These are phyloP conservation scores for Drosophila lini DNA, from an alignment of 1,140 invertebrate species.

Conservation along the genomic window DNA sequence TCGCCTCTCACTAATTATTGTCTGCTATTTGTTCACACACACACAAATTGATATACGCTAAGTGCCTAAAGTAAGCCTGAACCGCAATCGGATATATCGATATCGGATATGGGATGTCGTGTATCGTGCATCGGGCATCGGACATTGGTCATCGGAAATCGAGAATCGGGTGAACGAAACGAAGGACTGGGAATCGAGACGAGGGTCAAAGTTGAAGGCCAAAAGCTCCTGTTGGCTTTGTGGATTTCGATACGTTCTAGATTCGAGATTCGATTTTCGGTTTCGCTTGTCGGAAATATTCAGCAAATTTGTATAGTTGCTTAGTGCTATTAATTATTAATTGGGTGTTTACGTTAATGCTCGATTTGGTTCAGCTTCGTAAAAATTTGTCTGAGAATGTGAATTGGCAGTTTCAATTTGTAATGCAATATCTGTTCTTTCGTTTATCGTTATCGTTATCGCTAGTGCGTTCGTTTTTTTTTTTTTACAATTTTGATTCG, in stretches of 20 bases:
- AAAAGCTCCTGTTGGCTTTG: conserved; percentile 13
- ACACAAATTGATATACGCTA: conserved; percentile 62
- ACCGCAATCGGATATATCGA: conserved; percentile 17
- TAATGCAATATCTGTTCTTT: conserved; percentile 36
- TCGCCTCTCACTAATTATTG: conserved; percentile 76
- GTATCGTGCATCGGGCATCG: neutral
- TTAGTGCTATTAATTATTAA: conserved; percentile 47
- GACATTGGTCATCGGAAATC: conserved; percentile 29
- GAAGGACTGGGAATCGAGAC: conserved; percentile 23
- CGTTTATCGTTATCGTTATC: neutral
- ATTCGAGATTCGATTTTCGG: conserved; percentile 28
- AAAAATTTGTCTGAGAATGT: conserved; percentile 73
- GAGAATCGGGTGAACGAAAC: conserved; percentile 40
- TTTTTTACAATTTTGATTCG: conserved; percentile 55
- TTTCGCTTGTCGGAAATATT: conserved; percentile 65
- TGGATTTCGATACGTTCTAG: conserved; percentile 20
- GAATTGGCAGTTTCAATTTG: conserved; percentile 80
- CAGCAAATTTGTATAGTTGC: conserved; percentile 72
- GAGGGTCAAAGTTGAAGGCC: conserved; percentile 28
- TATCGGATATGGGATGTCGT: conserved; percentile 13
- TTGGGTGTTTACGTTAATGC: conserved; percentile 36
- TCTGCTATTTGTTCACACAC: conserved; percentile 81
- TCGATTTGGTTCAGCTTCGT: conserved; percentile 34
- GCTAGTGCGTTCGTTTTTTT: neutral
- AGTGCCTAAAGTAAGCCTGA: conserved; percentile 43